Percentiles rank a stretch among this genome's conserved stretches.
Conservation (phyloP, 1,140 invertebrate species). For the Tigriopus japonicus region DNA sequence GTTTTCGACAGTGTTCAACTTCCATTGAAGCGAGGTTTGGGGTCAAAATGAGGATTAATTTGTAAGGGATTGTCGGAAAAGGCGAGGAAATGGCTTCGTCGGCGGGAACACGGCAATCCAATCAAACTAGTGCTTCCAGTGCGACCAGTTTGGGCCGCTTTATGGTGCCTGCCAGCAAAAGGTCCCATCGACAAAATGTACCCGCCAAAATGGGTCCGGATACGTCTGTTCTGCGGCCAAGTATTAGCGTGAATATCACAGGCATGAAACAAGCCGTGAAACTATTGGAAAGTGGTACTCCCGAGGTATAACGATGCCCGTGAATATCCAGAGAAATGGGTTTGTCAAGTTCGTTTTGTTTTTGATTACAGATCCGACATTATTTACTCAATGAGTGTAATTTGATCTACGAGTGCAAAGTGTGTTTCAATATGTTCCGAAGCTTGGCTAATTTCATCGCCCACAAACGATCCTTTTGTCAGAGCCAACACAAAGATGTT, state of each 20-base stretch:
- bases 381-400: constrained; percentile 56
- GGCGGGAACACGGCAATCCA: too few relatives aligned
- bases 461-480: constrained; percentile 12
- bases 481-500: not conserved
- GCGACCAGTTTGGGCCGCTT: too few relatives aligned
- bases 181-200: too few relatives aligned
- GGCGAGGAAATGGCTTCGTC: too few relatives aligned
- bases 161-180: too few relatives aligned
- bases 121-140: too few relatives aligned
- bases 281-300: constrained; percentile 37
- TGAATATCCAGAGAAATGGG: not conserved
- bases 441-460: constrained; percentile 52
- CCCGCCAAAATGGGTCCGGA: not conserved
- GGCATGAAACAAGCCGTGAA: constrained; percentile 38
- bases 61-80: too few relatives aligned
- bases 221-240: constrained; percentile 33
- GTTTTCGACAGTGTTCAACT: too few relatives aligned
- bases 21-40: too few relatives aligned
- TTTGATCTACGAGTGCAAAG: constrained; percentile 60
- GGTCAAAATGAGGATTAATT: too few relatives aligned
- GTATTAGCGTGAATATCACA: constrained; percentile 37
- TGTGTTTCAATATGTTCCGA: constrained; percentile 61
- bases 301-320: constrained; percentile 28
- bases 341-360: constrained; percentile 17
- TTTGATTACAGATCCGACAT: constrained; percentile 38